Percentiles rank a stretch among this genome's conserved stretches.
Evolutionary conservation across 2,888 invertebrate species (phyloP).

Genomic region (Parnassius glacialis): DNA sequence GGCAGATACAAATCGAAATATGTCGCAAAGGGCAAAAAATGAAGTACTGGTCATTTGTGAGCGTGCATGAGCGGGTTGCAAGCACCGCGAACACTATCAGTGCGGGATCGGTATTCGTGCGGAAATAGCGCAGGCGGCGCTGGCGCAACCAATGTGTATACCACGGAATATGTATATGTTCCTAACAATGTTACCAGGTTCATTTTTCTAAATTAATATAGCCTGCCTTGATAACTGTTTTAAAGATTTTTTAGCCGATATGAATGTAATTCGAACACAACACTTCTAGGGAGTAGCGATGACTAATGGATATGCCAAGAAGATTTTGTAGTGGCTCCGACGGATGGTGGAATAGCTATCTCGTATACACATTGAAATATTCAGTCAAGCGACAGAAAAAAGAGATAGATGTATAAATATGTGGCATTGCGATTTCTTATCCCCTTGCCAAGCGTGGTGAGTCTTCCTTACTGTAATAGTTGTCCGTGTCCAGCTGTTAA

Average conservation of each 20-base stretch:
- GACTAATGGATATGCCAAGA: too few relatives aligned
- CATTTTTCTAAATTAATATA: not conserved
- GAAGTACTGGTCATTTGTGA: conserved; percentile 33
- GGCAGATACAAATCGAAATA: conserved; percentile 2
- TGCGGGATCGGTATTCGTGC: conserved; percentile 41
- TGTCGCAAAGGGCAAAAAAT: not conserved
- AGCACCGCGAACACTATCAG: conserved; percentile 31
- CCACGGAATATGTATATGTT: conserved; percentile 7
- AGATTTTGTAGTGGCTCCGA: too few relatives aligned
- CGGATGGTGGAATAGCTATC: too few relatives aligned
- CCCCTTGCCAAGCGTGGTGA: too few relatives aligned
- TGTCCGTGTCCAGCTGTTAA: too few relatives aligned
- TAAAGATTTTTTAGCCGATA: not conserved
- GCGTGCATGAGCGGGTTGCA: conserved; percentile 21
- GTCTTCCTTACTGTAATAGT: too few relatives aligned
- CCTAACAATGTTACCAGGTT: conserved; percentile 16
- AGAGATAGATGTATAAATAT: too few relatives aligned
- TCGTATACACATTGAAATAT: too few relatives aligned
- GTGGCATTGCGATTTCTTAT: too few relatives aligned
- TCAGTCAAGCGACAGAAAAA: too few relatives aligned
- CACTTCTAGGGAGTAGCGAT: too few relatives aligned
- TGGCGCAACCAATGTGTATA: conserved; percentile 23
- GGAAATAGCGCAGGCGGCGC: conserved; percentile 40
- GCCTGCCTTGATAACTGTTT: not conserved
- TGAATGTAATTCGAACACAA: too few relatives aligned